Conservation (phyloP, 2,797 vertebrate species). For the Syngnathus rostellatus region DNA sequence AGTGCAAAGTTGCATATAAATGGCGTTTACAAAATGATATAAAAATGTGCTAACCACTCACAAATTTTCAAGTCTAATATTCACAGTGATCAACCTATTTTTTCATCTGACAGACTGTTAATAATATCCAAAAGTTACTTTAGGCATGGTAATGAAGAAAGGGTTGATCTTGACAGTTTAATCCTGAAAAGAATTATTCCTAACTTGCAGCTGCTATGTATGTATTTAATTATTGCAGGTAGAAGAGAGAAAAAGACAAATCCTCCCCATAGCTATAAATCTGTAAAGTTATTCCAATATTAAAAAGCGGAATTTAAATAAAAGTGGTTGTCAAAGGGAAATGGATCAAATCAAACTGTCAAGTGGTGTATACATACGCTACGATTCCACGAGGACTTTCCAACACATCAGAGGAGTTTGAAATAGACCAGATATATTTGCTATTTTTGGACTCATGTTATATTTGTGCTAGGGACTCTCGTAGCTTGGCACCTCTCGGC, state of each 20-base stretch:
- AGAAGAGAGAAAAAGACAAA: not conserved
- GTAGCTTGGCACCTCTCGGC: constrained; percentile 85
- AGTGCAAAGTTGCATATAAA: too few relatives aligned
- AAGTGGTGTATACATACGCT: constrained; percentile 5
- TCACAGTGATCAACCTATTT: too few relatives aligned
- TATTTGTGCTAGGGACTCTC: constrained; percentile 85
- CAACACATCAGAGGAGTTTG: constrained; percentile 74
- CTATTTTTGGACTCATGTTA: constrained; percentile 78
- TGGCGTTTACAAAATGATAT: too few relatives aligned
- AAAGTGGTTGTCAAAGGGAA: not conserved
- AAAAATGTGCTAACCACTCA: not conserved
- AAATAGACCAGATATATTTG: constrained; percentile 79
- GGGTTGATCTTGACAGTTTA: not conserved
- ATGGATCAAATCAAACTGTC: not conserved
- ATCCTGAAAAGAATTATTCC: not conserved
- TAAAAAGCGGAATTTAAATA: not conserved
- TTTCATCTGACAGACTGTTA: too few relatives aligned
- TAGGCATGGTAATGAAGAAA: not conserved
- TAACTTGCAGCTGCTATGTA: not conserved
- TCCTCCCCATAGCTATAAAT: not conserved
- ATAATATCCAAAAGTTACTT: too few relatives aligned
- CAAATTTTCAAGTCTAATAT: too few relatives aligned
- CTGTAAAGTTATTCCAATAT: not conserved
- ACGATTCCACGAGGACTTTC: constrained; percentile 28
- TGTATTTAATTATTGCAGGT: not conserved